Conservation (phyloP, 2,113 vertebrate species). For the Petroica traversi region DNA sequence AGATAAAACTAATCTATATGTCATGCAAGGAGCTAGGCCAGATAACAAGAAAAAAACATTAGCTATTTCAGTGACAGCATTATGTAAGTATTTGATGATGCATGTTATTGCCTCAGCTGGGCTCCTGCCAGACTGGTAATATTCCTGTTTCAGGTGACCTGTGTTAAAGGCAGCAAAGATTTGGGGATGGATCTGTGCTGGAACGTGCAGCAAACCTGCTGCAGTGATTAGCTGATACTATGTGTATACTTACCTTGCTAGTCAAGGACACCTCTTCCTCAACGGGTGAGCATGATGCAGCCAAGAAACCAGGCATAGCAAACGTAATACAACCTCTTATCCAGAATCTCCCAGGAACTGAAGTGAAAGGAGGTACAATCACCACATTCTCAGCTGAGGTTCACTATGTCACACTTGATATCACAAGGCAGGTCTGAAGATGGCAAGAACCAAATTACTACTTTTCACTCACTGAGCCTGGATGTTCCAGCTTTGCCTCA, state of each 20-base stretch:
- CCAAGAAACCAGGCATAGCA: not conserved
- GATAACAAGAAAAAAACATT: constrained; percentile 18
- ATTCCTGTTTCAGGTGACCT: not conserved
- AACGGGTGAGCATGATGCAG: not conserved
- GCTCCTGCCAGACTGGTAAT: not conserved
- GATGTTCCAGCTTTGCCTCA: not conserved
- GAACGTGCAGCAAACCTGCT: not conserved
- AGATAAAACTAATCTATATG: constrained; percentile 37
- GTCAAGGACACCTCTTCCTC: not conserved
- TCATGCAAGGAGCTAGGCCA: constrained; percentile 16
- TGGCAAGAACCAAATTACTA: not conserved
- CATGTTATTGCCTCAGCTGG: not conserved
- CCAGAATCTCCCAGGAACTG: not conserved
- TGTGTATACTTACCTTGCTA: not conserved
- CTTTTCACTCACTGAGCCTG: not conserved
- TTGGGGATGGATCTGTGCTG: not conserved
- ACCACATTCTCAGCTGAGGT: not conserved
- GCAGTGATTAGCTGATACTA: not conserved
- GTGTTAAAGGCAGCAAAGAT: not conserved
- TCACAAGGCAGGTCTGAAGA: not conserved
- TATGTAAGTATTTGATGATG: constrained; percentile 3
- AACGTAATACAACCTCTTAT: not conserved
- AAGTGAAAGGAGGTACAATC: not conserved
- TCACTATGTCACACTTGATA: not conserved
- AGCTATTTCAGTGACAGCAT: not conserved